phyloP scores from a whole-genome alignment of 1,140 invertebrate species.

The Cataglyphis hispanica region DNA sequence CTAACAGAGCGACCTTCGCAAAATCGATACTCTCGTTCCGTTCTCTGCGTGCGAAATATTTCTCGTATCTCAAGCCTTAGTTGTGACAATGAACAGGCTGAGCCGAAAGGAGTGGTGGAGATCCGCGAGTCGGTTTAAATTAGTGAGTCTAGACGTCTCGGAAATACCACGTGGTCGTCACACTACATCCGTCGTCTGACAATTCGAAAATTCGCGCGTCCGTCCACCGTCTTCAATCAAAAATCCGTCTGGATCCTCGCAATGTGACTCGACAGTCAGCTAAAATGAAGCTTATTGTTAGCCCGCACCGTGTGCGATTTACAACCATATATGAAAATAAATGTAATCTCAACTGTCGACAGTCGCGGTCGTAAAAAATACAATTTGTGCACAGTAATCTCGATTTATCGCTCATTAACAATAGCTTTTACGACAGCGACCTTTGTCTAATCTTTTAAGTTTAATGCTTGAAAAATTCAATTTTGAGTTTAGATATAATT shows the following conservation, averaged over 20 bases:
- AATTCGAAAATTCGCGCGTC: conserved; percentile 69
- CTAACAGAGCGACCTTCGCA: conserved; percentile 32
- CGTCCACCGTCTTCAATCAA: background rate
- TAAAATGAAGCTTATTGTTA: background rate
- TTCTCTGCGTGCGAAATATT: conserved; percentile 60
- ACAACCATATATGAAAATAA: conserved; percentile 15
- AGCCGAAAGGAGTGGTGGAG: conserved; percentile 66
- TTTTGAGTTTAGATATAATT: background rate
- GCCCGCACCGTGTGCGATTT: background rate
- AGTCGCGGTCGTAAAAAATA: conserved; percentile 1
- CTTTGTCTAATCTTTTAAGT: background rate
- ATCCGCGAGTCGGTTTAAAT: conserved; percentile 80
- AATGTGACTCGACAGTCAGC: background rate
- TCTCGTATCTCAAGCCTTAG: conserved; percentile 77
- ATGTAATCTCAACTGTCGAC: background rate
- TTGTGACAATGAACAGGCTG: conserved; percentile 75
- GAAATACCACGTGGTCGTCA: conserved; percentile 77
- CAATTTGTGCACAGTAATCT: background rate
- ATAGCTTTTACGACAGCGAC: background rate
- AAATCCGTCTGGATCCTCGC: background rate
- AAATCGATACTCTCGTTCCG: conserved; percentile 22
- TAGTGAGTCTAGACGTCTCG: conserved; percentile 80
- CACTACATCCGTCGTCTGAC: conserved; percentile 30
- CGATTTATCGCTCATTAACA: background rate
- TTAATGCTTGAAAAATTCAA: background rate